phyloP scores from a whole-genome alignment of 2,113 vertebrate genomes.

The Lontra canadensis region DNA sequence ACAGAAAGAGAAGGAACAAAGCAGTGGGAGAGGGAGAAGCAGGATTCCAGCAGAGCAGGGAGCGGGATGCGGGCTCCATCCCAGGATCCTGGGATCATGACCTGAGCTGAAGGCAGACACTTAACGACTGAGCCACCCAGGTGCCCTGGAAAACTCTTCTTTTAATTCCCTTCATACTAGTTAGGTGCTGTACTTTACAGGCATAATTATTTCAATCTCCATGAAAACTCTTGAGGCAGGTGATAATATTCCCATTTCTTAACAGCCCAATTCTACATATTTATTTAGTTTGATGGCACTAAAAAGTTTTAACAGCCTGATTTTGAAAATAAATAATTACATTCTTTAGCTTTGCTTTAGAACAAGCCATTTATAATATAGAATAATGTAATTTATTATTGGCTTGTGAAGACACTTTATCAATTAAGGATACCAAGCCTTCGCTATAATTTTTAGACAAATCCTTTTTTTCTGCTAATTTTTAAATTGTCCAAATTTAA shows the following conservation, averaged over 20 bases:
- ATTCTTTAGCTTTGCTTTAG: slow-evolving; percentile 29
- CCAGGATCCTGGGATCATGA: no score
- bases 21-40: no score
- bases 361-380: neutral
- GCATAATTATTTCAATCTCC: neutral
- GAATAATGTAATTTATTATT: slow-evolving; percentile 20
- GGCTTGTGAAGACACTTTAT: neutral
- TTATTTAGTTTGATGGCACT: neutral
- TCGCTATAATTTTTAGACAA: neutral
- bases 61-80: no score
- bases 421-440: neutral
- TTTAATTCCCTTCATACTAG: neutral
- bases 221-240: neutral
- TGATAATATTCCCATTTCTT: neutral
- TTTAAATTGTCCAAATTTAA: neutral
- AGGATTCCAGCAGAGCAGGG: no score
- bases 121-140: no score
- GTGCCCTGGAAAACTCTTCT: neutral
- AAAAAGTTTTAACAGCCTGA: neutral
- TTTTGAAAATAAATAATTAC: slow-evolving; percentile 33
- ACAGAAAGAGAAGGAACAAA: no score
- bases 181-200: neutral
- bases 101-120: no score
- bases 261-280: neutral
- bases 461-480: slow-evolving; percentile 17